These are phyloP conservation scores for Notolepis coatsorum DNA, from an alignment of 2,797 vertebrate species.

Conservation along the genomic window DNA sequence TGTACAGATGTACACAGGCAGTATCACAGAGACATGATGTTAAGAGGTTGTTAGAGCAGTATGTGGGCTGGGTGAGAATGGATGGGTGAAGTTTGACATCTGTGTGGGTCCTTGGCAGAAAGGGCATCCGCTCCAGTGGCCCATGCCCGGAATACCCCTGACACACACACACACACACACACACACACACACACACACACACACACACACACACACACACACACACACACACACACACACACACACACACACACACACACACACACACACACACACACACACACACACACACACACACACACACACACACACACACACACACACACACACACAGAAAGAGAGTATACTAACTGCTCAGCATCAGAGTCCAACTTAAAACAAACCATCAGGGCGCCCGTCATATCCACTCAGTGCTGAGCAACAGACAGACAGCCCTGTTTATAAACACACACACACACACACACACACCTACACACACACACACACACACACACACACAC, in stretches of 20 bases:
- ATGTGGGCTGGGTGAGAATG: constrained; percentile 10
- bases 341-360: constrained; percentile 59
- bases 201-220: neutral
- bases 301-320: constrained; percentile 3
- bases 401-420: constrained; percentile 72
- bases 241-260: neutral
- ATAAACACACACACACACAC: constrained; percentile 69
- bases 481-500: constrained; percentile 17
- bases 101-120: constrained; percentile 46
- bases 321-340: constrained; percentile 15
- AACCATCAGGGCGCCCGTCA: constrained; percentile 78
- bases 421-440: constrained; percentile 71
- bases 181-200: neutral
- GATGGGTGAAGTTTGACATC: constrained; percentile 65
- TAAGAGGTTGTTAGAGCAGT: constrained; percentile 58
- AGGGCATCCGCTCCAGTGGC: constrained; percentile 67
- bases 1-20: too few relatives aligned
- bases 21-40: too few relatives aligned
- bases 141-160: constrained; percentile 68
- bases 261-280: constrained; percentile 14
- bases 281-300: constrained; percentile 22
- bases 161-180: neutral
- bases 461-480: constrained; percentile 17
- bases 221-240: neutral
- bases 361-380: constrained; percentile 77